Evolutionary conservation across 2,888 invertebrate species (phyloP).

Genomic region (Drosophila nr. medialis): DNA sequence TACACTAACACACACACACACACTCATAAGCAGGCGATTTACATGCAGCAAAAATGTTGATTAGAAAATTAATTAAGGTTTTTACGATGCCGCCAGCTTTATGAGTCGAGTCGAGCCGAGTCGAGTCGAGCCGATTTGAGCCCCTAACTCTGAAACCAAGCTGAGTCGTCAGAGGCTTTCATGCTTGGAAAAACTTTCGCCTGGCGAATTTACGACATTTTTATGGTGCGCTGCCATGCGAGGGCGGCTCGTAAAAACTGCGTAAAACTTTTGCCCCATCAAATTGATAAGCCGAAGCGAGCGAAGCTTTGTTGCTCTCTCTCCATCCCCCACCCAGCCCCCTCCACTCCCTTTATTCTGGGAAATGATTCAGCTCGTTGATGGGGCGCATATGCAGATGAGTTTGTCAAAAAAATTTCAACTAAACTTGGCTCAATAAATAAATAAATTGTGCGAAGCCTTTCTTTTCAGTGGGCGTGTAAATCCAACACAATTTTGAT

Average conservation of each 20-base stretch:
- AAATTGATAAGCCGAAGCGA: constrained; percentile 54
- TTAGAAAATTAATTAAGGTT: constrained; percentile 79
- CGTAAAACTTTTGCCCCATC: constrained; percentile 67
- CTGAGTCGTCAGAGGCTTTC: constrained; percentile 45
- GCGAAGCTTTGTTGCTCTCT: not conserved
- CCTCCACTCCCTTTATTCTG: not conserved
- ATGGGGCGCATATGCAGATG: constrained; percentile 72
- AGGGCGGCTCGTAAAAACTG: constrained; percentile 71
- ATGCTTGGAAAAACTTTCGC: constrained; percentile 68
- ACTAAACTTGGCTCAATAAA: constrained; percentile 64
- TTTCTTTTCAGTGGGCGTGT: constrained; percentile 40
- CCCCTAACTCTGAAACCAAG: constrained; percentile 25
- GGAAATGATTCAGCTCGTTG: constrained; percentile 31
- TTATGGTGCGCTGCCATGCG: constrained; percentile 82
- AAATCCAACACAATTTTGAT: constrained; percentile 30
- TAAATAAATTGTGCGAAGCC: constrained; percentile 73
- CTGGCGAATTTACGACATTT: constrained; percentile 81
- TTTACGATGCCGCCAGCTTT: constrained; percentile 72
- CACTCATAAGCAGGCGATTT: constrained; percentile 70
- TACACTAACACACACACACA: constrained; percentile 48
- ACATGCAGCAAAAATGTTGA: constrained; percentile 79
- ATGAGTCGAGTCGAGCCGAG: constrained; percentile 41
- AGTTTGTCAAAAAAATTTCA: constrained; percentile 53
- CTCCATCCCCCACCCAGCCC: not conserved
- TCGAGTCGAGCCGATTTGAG: constrained; percentile 28